Base-by-base conservation (phyloP, 2,888 invertebrate species). In the Andrena camellia region DNA sequence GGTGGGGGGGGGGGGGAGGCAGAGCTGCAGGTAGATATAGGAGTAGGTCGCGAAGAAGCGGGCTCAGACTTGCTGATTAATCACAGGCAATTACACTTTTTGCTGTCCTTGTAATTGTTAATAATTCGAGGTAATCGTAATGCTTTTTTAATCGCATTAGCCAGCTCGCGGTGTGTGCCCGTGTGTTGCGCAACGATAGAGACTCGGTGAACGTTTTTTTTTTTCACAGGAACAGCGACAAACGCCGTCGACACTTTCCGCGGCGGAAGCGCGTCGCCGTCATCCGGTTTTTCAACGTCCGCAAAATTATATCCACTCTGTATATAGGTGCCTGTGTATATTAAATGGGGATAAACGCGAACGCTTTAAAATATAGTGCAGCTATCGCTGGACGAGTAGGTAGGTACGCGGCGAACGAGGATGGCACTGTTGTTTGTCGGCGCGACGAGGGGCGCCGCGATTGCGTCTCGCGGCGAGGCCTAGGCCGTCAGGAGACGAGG, bases 101-200 rank as follows among this genome's bases (percentile, higher is more conserved):
- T 92, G 88, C 89, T 83, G 89, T 85, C 90, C 90, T 90, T 89
- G 92, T 93, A 93, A 93, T 93, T 92, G 92, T 92, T 92, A 91
- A 93, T 93, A 93, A 93, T 93, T 92, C 92, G 92, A 91, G 90
- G 90, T 92, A 92, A 92, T 92, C 91, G 90, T 91, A 91, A 90
- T 91, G 91, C 89, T 90, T 92, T 92, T 92, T 93, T 91, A 91
- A 92, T 92, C 91, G 91, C 91, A 91, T 92, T 92, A 92, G 86
- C 77, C 81, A 84, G 74, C 42, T 13, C 76, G 80, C 78, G 85
- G 81, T 57, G 23, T 54, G 54, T 2, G 54, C 54, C 23, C 50
- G 54, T 63, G 77, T 71, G 77, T 92, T 93, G 89, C 90, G 90
- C 87, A 92, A 92, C 86, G 82, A 42, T 35, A 69, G 89, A 90